These are phyloP conservation scores for Coenonympha glycerion DNA, from an alignment of 2,888 invertebrate genomes.

Conservation along the genomic window DNA sequence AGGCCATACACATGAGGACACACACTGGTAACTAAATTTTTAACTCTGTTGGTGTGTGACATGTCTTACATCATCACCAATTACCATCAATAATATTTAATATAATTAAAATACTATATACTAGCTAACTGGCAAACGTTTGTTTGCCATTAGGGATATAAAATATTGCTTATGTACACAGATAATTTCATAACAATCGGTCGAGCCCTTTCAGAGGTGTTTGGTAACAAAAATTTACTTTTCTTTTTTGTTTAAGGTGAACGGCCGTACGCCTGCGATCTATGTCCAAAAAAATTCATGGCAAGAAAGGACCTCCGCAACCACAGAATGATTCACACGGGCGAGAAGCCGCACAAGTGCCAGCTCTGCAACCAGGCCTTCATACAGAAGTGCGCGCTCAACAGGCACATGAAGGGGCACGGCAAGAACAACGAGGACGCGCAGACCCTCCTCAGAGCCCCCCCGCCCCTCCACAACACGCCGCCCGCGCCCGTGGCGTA, in stretches of 20 bases:
- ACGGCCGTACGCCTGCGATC: slow-evolving; percentile 88
- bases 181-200: no score
- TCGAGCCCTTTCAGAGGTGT: no score
- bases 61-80: no score
- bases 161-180: no score
- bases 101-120: no score
- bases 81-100: no score
- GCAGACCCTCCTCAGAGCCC: slow-evolving; percentile 26
- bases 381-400: slow-evolving; percentile 93
- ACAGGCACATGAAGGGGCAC: slow-evolving; percentile 88
- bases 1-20: slow-evolving; percentile 87
- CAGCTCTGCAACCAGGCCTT: slow-evolving; percentile 91
- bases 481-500: slow-evolving; percentile 25
- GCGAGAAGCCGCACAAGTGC: slow-evolving; percentile 94
- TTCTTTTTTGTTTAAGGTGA: slow-evolving; percentile 65
- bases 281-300: slow-evolving; percentile 93
- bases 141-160: no score
- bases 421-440: slow-evolving; percentile 35
- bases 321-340: slow-evolving; percentile 92
- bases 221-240: no score
- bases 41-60: no score
- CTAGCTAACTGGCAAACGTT: no score
- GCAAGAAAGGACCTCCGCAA: slow-evolving; percentile 94
- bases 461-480: slow-evolving; percentile 23
- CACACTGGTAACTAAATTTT: slow-evolving; percentile 86